Conservation (phyloP, 2,888 invertebrate species). For the Axea sp. region DNA sequence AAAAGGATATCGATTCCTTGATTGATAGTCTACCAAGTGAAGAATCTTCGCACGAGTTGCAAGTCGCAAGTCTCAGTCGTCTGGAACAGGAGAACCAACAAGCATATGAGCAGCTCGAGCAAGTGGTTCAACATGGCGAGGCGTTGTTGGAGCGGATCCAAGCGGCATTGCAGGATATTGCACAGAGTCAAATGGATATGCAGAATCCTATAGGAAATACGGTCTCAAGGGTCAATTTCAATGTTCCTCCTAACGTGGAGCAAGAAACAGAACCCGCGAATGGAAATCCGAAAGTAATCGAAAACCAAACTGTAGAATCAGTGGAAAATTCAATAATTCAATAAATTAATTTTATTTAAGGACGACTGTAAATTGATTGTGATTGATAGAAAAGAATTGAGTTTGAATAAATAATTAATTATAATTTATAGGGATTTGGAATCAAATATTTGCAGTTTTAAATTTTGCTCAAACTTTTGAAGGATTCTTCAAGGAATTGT, state of each 20-base stretch:
- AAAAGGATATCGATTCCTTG: constrained; percentile 98
- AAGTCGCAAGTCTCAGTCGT: constrained; percentile 88
- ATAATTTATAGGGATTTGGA: too few relatives aligned
- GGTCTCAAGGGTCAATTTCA: constrained; percentile 3
- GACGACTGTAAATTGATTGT: too few relatives aligned
- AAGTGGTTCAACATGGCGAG: constrained; percentile 92
- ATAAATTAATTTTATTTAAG: too few relatives aligned
- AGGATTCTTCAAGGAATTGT: too few relatives aligned
- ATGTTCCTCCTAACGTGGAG: neutral
- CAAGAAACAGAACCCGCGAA: neutral
- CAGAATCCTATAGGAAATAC: constrained; percentile 83
- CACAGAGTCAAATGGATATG: constrained; percentile 94
- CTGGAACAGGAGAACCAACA: constrained; percentile 96
- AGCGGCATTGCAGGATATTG: constrained; percentile 94
- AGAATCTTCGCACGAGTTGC: constrained; percentile 96
- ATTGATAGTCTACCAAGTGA: constrained; percentile 98
- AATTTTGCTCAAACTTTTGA: too few relatives aligned
- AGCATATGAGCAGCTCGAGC: constrained; percentile 91
- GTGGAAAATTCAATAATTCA: constrained; percentile 1
- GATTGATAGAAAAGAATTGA: too few relatives aligned
- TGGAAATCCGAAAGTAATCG: neutral
- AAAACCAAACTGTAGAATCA: neutral
- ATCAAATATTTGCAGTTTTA: too few relatives aligned
- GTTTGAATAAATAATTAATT: too few relatives aligned
- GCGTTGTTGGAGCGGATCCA: constrained; percentile 92